phyloP scores from a whole-genome alignment of 2,888 invertebrate species.

The Globia sparganii region DNA sequence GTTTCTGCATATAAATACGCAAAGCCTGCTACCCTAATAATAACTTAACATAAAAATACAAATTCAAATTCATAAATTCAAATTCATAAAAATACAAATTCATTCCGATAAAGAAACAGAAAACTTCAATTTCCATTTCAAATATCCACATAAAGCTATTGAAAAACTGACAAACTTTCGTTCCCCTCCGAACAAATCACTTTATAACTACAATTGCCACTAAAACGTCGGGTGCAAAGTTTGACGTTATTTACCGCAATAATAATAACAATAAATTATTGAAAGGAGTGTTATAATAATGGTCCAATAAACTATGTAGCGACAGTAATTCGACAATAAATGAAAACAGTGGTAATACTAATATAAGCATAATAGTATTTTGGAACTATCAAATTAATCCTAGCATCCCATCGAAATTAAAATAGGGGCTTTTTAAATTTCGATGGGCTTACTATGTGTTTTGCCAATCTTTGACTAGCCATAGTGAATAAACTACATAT shows the following conservation, averaged over 20 bases:
- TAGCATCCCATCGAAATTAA: not conserved
- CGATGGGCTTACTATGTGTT: not conserved
- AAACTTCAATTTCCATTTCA: slow-evolving; percentile 52
- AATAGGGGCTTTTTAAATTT: not conserved
- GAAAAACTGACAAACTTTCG: slow-evolving; percentile 71
- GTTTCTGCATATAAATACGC: not conserved
- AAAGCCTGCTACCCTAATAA: not conserved
- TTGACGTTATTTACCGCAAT: slow-evolving; percentile 81
- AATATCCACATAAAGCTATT: slow-evolving; percentile 64
- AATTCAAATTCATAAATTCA: no score
- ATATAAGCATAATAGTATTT: not conserved
- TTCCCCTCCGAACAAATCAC: slow-evolving; percentile 81
- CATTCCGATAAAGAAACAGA: slow-evolving; percentile 8
- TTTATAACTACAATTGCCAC: slow-evolving; percentile 82
- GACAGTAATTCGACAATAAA: not conserved
- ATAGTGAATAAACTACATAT: not conserved
- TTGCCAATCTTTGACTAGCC: not conserved
- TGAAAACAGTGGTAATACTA: not conserved
- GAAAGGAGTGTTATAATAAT: slow-evolving; percentile 36
- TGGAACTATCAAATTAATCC: not conserved
- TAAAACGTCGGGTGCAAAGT: slow-evolving; percentile 76
- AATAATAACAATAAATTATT: slow-evolving; percentile 88
- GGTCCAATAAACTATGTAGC: slow-evolving; percentile 24
- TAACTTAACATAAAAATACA: slow-evolving; percentile 2
- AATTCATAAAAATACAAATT: slow-evolving; percentile 24